Percentiles rank a stretch among this genome's conserved stretches.
These are phyloP conservation scores for Bombus turneri DNA, from an alignment of 1,140 invertebrate genomes.

Conservation along the genomic window DNA sequence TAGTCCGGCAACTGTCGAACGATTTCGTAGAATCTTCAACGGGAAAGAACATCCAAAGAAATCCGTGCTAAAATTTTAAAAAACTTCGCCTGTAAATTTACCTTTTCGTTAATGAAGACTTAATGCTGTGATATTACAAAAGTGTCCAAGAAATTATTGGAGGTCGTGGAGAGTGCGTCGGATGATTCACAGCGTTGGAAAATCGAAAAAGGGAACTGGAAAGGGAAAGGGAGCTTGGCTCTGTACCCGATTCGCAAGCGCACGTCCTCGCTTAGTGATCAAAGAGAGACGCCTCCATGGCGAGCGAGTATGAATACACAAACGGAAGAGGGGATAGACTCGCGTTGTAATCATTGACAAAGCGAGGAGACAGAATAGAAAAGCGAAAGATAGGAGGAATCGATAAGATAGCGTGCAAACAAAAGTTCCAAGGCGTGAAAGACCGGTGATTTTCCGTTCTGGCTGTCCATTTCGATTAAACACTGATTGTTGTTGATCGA, in stretches of 20 bases:
- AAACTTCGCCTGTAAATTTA: too few relatives aligned
- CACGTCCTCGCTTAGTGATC: slow-evolving; percentile 16
- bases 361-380: background rate
- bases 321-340: background rate
- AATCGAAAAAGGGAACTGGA: background rate
- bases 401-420: slow-evolving; percentile 4
- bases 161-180: too few relatives aligned
- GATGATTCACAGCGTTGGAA: background rate
- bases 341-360: background rate
- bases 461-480: background rate
- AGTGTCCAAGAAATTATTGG: background rate
- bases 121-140: too few relatives aligned
- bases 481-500: background rate
- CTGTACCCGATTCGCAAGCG: too few relatives aligned
- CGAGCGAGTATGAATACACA: slow-evolving; percentile 1
- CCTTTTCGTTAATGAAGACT: too few relatives aligned
- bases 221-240: background rate
- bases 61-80: too few relatives aligned
- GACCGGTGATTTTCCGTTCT: background rate
- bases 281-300: background rate
- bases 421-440: background rate
- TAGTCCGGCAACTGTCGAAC: too few relatives aligned
- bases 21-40: too few relatives aligned
- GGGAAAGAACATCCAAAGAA: too few relatives aligned
- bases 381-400: background rate